phyloP scores from a whole-genome alignment of 2,797 vertebrate genomes.

The Tympanoctomys barrerae region DNA sequence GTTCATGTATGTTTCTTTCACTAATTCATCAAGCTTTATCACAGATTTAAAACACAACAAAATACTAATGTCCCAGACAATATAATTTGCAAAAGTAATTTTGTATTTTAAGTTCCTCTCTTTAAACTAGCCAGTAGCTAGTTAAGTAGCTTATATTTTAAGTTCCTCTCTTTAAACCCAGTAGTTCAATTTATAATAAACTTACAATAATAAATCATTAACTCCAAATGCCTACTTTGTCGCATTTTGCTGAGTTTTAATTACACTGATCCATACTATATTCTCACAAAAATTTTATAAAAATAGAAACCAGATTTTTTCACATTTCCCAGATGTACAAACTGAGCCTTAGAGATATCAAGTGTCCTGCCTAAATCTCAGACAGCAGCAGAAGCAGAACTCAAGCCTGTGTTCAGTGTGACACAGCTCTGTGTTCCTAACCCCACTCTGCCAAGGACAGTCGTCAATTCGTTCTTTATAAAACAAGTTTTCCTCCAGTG shows the following conservation, averaged over 20 bases:
- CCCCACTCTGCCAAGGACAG: neutral
- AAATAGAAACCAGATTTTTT: neutral
- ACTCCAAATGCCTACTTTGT: neutral
- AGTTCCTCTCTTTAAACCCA: neutral
- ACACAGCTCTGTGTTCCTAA: neutral
- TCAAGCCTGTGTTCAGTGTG: neutral
- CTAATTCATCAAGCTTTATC: neutral
- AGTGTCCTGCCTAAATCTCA: neutral
- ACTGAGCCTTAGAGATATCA: neutral
- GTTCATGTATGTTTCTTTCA: neutral
- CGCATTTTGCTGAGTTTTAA: neutral
- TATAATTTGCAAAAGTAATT: conserved; percentile 22
- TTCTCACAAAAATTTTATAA: conserved; percentile 1
- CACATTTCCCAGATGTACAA: conserved; percentile 33
- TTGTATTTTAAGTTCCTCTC: conserved; percentile 31
- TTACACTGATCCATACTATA: neutral
- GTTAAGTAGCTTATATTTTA: too few relatives aligned
- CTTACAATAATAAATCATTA: neutral
- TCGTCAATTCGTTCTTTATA: conserved; percentile 10
- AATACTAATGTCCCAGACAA: neutral
- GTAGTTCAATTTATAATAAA: conserved; percentile 11
- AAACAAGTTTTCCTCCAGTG: neutral
- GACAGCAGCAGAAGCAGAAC: neutral
- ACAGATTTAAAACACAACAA: conserved; percentile 45
- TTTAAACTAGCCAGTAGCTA: neutral